phyloP scores from a whole-genome alignment of 2,113 vertebrate genomes.

The Mesocricetus auratus region DNA sequence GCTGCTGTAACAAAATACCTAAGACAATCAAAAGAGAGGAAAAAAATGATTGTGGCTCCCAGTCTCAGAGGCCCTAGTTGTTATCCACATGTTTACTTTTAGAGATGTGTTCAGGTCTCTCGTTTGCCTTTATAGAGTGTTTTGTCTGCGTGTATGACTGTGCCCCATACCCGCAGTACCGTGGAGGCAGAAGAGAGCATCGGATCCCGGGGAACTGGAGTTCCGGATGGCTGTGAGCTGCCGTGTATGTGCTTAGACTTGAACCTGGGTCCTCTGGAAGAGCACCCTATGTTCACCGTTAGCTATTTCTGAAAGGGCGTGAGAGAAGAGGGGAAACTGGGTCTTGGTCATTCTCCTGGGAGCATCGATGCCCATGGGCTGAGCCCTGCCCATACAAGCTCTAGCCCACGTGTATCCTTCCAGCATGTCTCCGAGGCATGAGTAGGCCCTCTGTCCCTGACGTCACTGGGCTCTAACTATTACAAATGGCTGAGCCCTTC shows the following conservation, averaged over 20 bases:
- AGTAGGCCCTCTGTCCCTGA: neutral
- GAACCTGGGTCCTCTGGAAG: neutral
- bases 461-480: neutral
- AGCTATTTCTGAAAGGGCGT: neutral
- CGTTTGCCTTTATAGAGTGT: neutral
- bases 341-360: neutral
- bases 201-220: neutral
- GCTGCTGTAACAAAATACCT: neutral
- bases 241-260: neutral
- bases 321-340: neutral
- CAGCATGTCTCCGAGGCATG: neutral
- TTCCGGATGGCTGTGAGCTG: too few relatives aligned
- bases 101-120: neutral
- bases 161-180: neutral
- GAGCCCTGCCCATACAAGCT: neutral
- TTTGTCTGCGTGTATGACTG: neutral
- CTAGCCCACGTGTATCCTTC: neutral
- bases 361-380: neutral
- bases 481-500: too few relatives aligned
- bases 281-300: neutral
- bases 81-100: neutral
- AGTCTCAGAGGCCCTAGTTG: neutral
- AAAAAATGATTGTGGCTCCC: neutral
- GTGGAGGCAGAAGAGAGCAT: neutral
- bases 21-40: neutral